These are phyloP conservation scores for Drosophila tristis DNA, from an alignment of 1,140 invertebrate species.

Conservation along the genomic window DNA sequence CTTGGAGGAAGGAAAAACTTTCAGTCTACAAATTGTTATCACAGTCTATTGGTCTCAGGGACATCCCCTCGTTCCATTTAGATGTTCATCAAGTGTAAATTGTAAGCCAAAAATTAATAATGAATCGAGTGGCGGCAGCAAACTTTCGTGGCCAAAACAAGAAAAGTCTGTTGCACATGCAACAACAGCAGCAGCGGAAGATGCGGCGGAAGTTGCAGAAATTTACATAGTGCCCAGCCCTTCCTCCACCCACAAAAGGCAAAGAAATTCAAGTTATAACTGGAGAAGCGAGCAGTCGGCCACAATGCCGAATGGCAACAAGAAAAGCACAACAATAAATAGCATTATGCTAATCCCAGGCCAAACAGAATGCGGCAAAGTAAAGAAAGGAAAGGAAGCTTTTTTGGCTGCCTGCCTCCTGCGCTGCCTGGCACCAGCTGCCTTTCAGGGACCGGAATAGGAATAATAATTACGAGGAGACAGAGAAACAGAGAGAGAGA, in stretches of 20 bases:
- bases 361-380: conserved; percentile 77
- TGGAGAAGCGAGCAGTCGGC: conserved; percentile 54
- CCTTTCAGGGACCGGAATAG: conserved; percentile 35
- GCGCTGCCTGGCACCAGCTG: conserved; percentile 53
- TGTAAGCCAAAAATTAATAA: conserved; percentile 44
- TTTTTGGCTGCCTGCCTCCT: conserved; percentile 33
- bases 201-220: conserved; percentile 30
- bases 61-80: conserved; percentile 23
- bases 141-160: conserved; percentile 34
- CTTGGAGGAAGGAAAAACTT: conserved; percentile 10
- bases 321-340: conserved; percentile 77
- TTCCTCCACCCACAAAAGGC: conserved; percentile 20
- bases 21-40: conserved; percentile 22
- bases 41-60: conserved; percentile 4
- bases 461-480: conserved; percentile 48
- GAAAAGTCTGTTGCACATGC: conserved; percentile 26
- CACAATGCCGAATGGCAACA: conserved; percentile 59
- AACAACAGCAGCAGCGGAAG: conserved; percentile 14
- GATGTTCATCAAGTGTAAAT: conserved; percentile 40
- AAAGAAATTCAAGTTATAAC: conserved; percentile 45
- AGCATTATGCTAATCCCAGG: conserved; percentile 79
- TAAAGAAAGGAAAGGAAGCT: conserved; percentile 51
- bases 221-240: conserved; percentile 6
- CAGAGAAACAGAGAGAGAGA: conserved; percentile 2
- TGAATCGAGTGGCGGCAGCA: conserved; percentile 40